These are phyloP conservation scores for Morone chrysops DNA, from an alignment of 2,113 vertebrate species.

Conservation along the genomic window DNA sequence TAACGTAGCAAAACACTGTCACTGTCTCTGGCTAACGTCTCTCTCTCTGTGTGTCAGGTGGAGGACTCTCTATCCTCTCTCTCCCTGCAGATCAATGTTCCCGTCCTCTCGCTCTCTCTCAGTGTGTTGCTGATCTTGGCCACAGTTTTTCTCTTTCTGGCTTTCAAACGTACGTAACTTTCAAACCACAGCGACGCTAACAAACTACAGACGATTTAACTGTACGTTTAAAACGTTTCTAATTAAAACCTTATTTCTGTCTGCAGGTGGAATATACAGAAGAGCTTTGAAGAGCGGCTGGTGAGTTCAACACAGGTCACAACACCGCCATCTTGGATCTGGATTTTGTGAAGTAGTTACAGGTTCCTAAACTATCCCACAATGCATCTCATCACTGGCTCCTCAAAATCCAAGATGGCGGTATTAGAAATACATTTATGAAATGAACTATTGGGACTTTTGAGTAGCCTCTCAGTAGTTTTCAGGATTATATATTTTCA, in stretches of 20 bases:
- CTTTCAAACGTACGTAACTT: slow-evolving; percentile 76
- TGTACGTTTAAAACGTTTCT: neutral
- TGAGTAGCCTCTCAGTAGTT: too few species aligned
- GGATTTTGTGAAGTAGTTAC: too few species aligned
- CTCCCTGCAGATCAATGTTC: slow-evolving; percentile 81
- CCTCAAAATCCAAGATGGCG: neutral
- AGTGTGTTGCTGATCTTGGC: slow-evolving; percentile 71
- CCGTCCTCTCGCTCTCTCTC: slow-evolving; percentile 81
- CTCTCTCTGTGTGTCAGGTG: slow-evolving; percentile 66
- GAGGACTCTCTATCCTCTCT: slow-evolving; percentile 74
- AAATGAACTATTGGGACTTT: too few species aligned
- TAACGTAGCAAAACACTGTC: too few species aligned
- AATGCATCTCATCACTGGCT: too few species aligned
- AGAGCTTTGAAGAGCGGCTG: slow-evolving; percentile 70
- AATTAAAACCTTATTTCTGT: neutral
- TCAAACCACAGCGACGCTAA: neutral
- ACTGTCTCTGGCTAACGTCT: neutral
- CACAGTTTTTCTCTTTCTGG: slow-evolving; percentile 69
- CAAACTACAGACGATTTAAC: neutral
- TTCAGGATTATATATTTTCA: too few species aligned
- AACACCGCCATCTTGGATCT: neutral
- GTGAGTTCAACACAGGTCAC: slow-evolving; percentile 64
- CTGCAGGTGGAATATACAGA: slow-evolving; percentile 71
- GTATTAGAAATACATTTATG: neutral
- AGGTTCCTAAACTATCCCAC: neutral